A percentile compares a stretch with the other conserved stretches of the same genome.
phyloP scores from a whole-genome alignment of 2,888 invertebrate genomes.

The Diaprepes abbreviatus region DNA sequence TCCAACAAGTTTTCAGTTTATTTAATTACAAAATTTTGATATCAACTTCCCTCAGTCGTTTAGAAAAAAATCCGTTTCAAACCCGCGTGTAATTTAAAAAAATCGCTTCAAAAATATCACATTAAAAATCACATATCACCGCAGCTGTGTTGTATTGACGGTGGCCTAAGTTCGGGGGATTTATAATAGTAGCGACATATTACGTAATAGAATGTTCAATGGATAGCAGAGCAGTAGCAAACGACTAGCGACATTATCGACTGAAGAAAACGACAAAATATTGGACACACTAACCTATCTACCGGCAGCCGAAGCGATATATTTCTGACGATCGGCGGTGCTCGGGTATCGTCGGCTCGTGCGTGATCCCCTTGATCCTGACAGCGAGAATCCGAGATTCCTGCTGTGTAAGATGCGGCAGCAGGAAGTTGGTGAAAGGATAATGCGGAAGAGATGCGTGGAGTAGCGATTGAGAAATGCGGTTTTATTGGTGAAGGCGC shows the following conservation, averaged over 20 bases:
- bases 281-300: slow-evolving; percentile 51
- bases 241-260: slow-evolving; percentile 57
- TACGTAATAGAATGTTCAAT: slow-evolving; percentile 52
- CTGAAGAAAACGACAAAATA: slow-evolving; percentile 52
- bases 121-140: slow-evolving; percentile 45
- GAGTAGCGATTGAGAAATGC: background rate
- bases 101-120: slow-evolving; percentile 35
- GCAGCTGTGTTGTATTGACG: slow-evolving; percentile 25
- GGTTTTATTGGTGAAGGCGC: slow-evolving; percentile 21
- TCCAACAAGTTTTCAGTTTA: background rate
- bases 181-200: slow-evolving; percentile 39
- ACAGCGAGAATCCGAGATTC: slow-evolving; percentile 12
- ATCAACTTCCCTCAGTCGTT: slow-evolving; percentile 33
- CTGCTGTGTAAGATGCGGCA: slow-evolving; percentile 11
- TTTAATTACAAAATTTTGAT: slow-evolving; percentile 6
- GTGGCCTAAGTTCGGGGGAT: slow-evolving; percentile 39
- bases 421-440: slow-evolving; percentile 27
- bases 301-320: slow-evolving; percentile 50
- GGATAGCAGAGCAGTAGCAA: slow-evolving; percentile 11
- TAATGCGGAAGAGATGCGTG: slow-evolving; percentile 29
- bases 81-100: slow-evolving; percentile 46
- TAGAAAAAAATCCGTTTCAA: slow-evolving; percentile 46
- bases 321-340: slow-evolving; percentile 51
- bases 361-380: slow-evolving; percentile 26
- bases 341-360: slow-evolving; percentile 42